Evolutionary conservation across 2,888 invertebrate species (phyloP), one percentile per base, ranked within the genome.

Genomic region (Eremobia ochroleuca): DNA sequence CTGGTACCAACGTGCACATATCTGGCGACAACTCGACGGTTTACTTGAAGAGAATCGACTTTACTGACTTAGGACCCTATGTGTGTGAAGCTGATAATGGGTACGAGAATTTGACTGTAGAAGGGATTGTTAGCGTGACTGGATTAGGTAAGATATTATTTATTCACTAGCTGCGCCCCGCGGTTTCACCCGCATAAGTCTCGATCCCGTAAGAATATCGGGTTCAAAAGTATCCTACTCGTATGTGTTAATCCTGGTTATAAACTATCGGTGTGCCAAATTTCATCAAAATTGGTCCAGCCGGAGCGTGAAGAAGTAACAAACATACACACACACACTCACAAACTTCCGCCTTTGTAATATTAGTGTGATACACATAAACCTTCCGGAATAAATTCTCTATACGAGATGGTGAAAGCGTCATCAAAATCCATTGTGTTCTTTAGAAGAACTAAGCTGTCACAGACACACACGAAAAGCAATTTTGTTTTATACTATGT

Each of bases 61-160:
- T 95, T 52, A 80, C 86, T 2, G 89, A 96, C 76, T 82, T 96
- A 4, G 97, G 97, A 0, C 87, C 92, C 25, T 97, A 97, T 85
- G 92, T 91, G 0, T 97, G 97, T 89, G 92, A 93, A 58, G 97
- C 97, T 1, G 94, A 94, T 55, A 97, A 97, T 90, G 94, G 94
- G 0, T 95, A 90, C 85, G 96, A 96, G 74, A 92, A 73, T 4
- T 55, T 94, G 4, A 76, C 73, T 18, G 86, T 94, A 1, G 92
- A 91, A 75, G 95, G 93, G 1, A 92, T 86, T 15, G 80, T 96
- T 43, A 89, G 79, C 79, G 94, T 96, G 0, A 76, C 80, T 28
- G 95, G 94, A 49, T 92, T 96, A 52, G 95, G 96, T 96, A 88
- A 92, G 94, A 65, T 43, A 15, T 28, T 46, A 0, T n/a, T 62